Evolutionary conservation across 2,797 vertebrate genomes (phyloP).

Genomic region (Antrozous pallidus): DNA sequence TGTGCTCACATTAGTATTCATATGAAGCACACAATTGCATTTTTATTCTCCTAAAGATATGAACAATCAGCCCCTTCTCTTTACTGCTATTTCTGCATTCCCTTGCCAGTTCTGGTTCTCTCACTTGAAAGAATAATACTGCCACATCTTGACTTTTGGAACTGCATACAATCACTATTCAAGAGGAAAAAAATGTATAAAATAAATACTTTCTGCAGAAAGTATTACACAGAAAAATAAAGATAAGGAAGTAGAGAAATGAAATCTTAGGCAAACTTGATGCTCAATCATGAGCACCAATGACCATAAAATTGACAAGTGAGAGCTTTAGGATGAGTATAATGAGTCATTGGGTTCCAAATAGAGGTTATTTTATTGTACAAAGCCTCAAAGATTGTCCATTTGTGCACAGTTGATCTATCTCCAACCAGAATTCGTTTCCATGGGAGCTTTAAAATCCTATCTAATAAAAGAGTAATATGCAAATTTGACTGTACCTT

Average conservation of each 20-base stretch:
- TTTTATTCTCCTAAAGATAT: neutral
- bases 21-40: neutral
- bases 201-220: conserved; percentile 34
- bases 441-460: neutral
- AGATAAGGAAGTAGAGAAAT: neutral
- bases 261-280: neutral
- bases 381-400: neutral
- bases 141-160: neutral
- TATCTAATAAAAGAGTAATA: too few species aligned
- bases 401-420: neutral
- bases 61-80: neutral
- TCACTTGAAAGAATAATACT: conserved; percentile 8
- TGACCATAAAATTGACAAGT: conserved; percentile 32
- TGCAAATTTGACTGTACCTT: too few species aligned
- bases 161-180: conserved; percentile 31
- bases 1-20: neutral
- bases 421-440: neutral
- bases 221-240: conserved; percentile 38
- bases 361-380: conserved; percentile 4
- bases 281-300: conserved; percentile 34
- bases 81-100: conserved; percentile 13
- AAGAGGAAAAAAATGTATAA: conserved; percentile 38
- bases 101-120: neutral
- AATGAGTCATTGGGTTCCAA: neutral
- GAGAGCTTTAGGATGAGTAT: neutral